Base-by-base conservation (phyloP, 2,888 invertebrate genomes). In the Synanthedon formicaeformis region DNA sequence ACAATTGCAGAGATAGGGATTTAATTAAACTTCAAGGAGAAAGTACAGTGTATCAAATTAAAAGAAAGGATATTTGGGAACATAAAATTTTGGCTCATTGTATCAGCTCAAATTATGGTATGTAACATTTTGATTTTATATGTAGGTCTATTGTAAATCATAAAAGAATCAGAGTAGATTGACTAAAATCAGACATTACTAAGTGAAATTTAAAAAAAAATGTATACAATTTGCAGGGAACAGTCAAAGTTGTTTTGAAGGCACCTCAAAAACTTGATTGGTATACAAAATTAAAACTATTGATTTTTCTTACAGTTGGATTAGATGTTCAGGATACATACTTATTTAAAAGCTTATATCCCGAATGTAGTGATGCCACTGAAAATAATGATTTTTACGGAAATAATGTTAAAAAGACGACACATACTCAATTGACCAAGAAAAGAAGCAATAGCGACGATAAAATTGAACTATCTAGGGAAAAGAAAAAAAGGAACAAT, bases 31-130 rank as follows among this genome's bases (percentile, higher is more conserved):
- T 88, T 6, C 85, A 87, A 59, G 78, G 86, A 63, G 85, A 82
- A 12, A 70, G 61, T 52, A 78, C 90, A 50, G 71, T 64, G 11
- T 81, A 79, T 62, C 71, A 75, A 60, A 67, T 91, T 48, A 71
- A 73, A 40, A 71, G 89, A 55, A 78, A 78, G 61, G 73, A 77
- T 52, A 62, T 57, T 23, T 68, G 65, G 50, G 81, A 86, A 58
- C 78, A 89, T 56, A 82, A 79, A 62, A 73, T 92, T 53, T 69
- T 72, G 53, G 89, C 83, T 18, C 81, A 91, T 66, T 89, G 91
- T 57, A 80, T 92, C 50, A 91, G 91, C 63, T 88, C 90, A 50
- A 81, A 71, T 58, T 88, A 89, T 75, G 91, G 91, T 91, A 73
- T 34, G 34, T 34, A 8, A 34, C 10, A 34, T 34, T 34, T 34